Conservation (phyloP, 2,888 invertebrate species). For the Leptinotarsa haldemani region DNA sequence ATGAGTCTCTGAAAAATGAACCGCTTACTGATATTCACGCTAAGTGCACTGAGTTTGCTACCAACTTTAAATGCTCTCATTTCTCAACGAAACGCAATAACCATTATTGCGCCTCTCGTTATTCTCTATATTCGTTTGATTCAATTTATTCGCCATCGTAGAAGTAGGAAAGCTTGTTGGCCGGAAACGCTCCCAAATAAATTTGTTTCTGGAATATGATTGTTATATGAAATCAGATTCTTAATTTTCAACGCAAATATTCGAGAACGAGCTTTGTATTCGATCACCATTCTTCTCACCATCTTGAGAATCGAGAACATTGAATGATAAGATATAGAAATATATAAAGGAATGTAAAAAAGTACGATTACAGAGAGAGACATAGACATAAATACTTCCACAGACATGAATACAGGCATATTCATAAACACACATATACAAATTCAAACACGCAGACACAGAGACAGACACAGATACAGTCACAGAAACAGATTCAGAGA, state of each 20-base stretch:
- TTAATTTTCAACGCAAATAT: background rate
- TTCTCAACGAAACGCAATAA: slow-evolving; percentile 61
- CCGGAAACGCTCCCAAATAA: slow-evolving; percentile 36
- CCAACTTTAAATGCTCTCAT: slow-evolving; percentile 58
- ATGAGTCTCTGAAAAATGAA: slow-evolving; percentile 57
- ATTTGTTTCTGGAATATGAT: slow-evolving; percentile 20
- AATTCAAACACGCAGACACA: too few relatives aligned
- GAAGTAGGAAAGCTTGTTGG: slow-evolving; percentile 53
- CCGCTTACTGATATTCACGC: slow-evolving; percentile 60
- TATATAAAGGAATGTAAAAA: too few relatives aligned
- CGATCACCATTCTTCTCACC: too few relatives aligned
- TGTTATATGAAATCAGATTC: background rate
- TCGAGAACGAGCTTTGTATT: too few relatives aligned
- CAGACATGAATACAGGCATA: too few relatives aligned
- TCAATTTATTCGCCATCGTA: slow-evolving; percentile 55
- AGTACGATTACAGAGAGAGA: too few relatives aligned
- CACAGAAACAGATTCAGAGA: too few relatives aligned
- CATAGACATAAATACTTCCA: too few relatives aligned
- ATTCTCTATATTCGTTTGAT: slow-evolving; percentile 54
- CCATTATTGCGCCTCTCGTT: slow-evolving; percentile 58
- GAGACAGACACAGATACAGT: too few relatives aligned
- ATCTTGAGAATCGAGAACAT: too few relatives aligned
- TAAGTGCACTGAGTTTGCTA: slow-evolving; percentile 59
- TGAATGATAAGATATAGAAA: too few relatives aligned
- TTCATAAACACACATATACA: too few relatives aligned